A percentile compares a stretch with the other conserved stretches of the same genome.
Conservation (phyloP, 2,888 invertebrate genomes). For the Tachina grossa region DNA sequence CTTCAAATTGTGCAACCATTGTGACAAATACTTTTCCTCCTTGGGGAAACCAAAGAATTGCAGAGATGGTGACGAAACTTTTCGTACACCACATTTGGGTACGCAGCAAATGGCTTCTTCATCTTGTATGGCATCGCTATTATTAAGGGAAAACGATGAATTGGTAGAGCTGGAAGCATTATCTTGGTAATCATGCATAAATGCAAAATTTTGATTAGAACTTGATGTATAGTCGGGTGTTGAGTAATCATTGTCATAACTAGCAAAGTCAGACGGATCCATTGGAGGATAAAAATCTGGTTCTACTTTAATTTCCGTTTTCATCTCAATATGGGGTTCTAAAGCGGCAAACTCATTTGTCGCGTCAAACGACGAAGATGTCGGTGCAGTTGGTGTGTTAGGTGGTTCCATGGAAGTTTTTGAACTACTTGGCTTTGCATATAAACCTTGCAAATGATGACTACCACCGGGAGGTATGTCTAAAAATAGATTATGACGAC, state of each 20-base stretch:
- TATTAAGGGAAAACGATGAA: conserved; percentile 57
- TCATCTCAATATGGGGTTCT: conserved; percentile 71
- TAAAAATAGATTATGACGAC: conserved; percentile 8
- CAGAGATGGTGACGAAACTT: conserved; percentile 78
- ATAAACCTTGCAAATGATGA: conserved; percentile 46
- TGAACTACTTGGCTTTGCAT: conserved; percentile 42
- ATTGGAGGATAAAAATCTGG: conserved; percentile 70
- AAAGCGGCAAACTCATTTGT: conserved; percentile 52
- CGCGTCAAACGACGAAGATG: conserved; percentile 4
- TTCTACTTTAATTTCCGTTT: conserved; percentile 77
- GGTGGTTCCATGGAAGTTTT: conserved; percentile 50
- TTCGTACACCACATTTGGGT: conserved; percentile 78
- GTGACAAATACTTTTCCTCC: conserved; percentile 79
- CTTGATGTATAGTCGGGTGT: conserved; percentile 71
- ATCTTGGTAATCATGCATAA: conserved; percentile 65
- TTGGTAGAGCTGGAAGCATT: conserved; percentile 66
- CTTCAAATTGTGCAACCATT: conserved; percentile 80
- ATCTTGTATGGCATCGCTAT: conserved; percentile 67
- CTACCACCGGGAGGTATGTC: conserved; percentile 60
- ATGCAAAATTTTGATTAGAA: conserved; percentile 56
- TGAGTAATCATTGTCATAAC: conserved; percentile 74
- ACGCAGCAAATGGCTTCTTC: conserved; percentile 78
- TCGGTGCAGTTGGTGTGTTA: conserved; percentile 26
- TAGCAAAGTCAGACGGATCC: conserved; percentile 72
- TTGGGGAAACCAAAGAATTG: conserved; percentile 80